phyloP scores from a whole-genome alignment of 1,140 invertebrate genomes.

The Drosophila quadrilineata region DNA sequence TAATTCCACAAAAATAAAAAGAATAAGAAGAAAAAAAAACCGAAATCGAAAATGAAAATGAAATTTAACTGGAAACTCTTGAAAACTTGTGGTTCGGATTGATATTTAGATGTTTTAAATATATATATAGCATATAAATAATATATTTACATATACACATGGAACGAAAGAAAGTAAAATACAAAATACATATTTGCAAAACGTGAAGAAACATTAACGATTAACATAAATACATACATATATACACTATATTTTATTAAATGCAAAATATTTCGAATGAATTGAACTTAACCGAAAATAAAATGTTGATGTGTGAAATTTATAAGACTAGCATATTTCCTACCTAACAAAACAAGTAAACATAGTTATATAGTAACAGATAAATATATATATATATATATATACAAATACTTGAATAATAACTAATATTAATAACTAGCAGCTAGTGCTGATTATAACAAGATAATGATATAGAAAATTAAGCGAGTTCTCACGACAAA shows the following conservation, averaged over 20 bases:
- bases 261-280: slow-evolving; percentile 66
- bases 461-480: too few relatives aligned
- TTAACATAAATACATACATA: slow-evolving; percentile 44
- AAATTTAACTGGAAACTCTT: too few relatives aligned
- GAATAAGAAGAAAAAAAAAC: too few relatives aligned
- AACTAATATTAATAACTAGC: slow-evolving; percentile 54
- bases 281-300: slow-evolving; percentile 60
- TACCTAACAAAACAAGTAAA: slow-evolving; percentile 59
- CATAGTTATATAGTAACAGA: slow-evolving; percentile 49
- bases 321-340: slow-evolving; percentile 81
- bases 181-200: slow-evolving; percentile 22
- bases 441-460: slow-evolving; percentile 67
- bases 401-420: slow-evolving; percentile 46
- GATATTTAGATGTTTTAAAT: slow-evolving; percentile 63
- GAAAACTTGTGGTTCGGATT: slow-evolving; percentile 63
- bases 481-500: slow-evolving; percentile 46
- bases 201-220: too few relatives aligned
- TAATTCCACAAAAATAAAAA: slow-evolving; percentile 15
- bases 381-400: slow-evolving; percentile 39
- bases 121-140: slow-evolving; percentile 24
- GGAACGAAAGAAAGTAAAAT: slow-evolving; percentile 9
- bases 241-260: slow-evolving; percentile 73
- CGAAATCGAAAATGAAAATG: too few relatives aligned
- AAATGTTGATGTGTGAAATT: slow-evolving; percentile 81
- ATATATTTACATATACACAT: slow-evolving; percentile 46